Conservation (phyloP, 2,888 invertebrate species). For the Xylota sylvarum region DNA sequence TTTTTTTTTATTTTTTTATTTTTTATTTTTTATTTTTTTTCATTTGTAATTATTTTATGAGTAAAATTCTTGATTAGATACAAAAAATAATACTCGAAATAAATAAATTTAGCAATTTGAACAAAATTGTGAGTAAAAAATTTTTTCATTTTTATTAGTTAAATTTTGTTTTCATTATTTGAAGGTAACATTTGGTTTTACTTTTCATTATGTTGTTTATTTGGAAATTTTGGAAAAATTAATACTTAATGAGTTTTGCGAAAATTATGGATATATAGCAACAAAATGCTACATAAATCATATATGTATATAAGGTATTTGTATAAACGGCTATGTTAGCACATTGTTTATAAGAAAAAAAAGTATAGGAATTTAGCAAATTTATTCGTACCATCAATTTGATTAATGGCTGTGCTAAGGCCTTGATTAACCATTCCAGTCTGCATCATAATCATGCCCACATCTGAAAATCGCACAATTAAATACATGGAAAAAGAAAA, state of each 20-base stretch:
- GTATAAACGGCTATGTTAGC: constrained; percentile 66
- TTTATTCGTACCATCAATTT: constrained; percentile 91
- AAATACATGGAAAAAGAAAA: constrained; percentile 70
- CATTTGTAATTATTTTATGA: constrained; percentile 21
- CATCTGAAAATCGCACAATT: constrained; percentile 88
- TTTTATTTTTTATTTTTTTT: constrained; percentile 24
- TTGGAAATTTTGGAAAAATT: constrained; percentile 46
- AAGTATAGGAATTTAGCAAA: constrained; percentile 72
- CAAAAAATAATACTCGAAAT: constrained; percentile 24
- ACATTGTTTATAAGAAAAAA: constrained; percentile 61
- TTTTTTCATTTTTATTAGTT: constrained; percentile 3
- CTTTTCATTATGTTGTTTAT: constrained; percentile 38
- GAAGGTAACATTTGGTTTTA: constrained; percentile 48
- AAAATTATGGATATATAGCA: constrained; percentile 72
- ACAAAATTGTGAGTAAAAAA: constrained; percentile 41
- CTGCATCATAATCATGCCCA: constrained; percentile 99
- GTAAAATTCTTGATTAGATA: constrained; percentile 36
- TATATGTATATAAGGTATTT: constrained; percentile 39
- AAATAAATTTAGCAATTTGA: constrained; percentile 38
- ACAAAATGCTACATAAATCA: constrained; percentile 72
- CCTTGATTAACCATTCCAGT: constrained; percentile 97
- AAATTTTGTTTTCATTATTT: constrained; percentile 48
- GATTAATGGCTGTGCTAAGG: constrained; percentile 89
- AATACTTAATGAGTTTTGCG: constrained; percentile 70
- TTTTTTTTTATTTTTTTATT: constrained; percentile 14